Evolutionary conservation across 2,888 invertebrate species (phyloP).

Genomic region (Selenia dentaria): DNA sequence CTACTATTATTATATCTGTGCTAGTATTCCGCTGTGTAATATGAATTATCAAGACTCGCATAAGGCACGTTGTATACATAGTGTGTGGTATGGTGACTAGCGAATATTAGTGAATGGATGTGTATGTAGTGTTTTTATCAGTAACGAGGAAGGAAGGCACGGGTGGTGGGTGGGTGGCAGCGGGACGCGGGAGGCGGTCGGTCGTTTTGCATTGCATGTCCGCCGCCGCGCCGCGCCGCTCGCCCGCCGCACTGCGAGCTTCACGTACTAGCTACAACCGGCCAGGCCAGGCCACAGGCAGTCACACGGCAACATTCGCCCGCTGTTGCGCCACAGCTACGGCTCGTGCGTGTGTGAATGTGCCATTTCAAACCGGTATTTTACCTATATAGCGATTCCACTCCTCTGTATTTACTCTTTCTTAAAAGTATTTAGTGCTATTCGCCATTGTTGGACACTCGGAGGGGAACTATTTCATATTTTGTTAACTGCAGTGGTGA

Average conservation of each 20-base stretch:
- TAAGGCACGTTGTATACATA: not conserved
- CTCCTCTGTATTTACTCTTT: slow-evolving; percentile 1
- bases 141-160: slow-evolving; percentile 14
- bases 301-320: slow-evolving; percentile 82
- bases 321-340: slow-evolving; percentile 68
- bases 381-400: slow-evolving; percentile 3
- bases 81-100: not conserved
- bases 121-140: slow-evolving; percentile 25
- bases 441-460: slow-evolving; percentile 5
- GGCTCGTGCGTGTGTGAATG: slow-evolving; percentile 37
- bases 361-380: slow-evolving; percentile 15
- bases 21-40: too few species aligned
- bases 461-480: slow-evolving; percentile 1
- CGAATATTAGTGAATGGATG: slow-evolving; percentile 28
- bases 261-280: slow-evolving; percentile 48
- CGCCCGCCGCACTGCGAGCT: slow-evolving; percentile 36
- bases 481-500: slow-evolving; percentile 3
- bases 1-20: too few species aligned
- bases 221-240: slow-evolving; percentile 50
- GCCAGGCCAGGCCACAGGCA: slow-evolving; percentile 49
- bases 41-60: not conserved
- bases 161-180: slow-evolving; percentile 44
- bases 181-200: slow-evolving; percentile 18
- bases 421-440: slow-evolving; percentile 1
- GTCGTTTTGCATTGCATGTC: slow-evolving; percentile 66